Evolutionary conservation across 2,888 invertebrate species (phyloP).

Genomic region (Drosophila mimetica): DNA sequence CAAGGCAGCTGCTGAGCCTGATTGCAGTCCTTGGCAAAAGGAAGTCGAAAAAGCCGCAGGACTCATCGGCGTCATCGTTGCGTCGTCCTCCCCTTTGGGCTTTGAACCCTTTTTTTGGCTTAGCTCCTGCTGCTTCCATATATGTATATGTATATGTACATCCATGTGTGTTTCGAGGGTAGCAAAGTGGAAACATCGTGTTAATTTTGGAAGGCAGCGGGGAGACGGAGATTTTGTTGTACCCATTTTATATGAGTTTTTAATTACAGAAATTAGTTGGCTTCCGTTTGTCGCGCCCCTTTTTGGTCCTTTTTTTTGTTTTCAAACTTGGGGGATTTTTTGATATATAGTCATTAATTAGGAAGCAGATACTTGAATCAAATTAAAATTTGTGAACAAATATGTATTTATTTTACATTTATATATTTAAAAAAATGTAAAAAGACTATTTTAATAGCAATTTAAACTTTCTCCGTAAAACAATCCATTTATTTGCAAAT

Average conservation of each 20-base stretch:
- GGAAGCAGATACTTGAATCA: not conserved
- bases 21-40: constrained; percentile 35
- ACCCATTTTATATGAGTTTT: constrained; percentile 82
- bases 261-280: constrained; percentile 84
- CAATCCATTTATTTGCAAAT: not conserved
- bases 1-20: constrained; percentile 52
- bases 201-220: constrained; percentile 71
- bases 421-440: too few relatives aligned
- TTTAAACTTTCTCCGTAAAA: too few relatives aligned
- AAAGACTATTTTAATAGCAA: too few relatives aligned
- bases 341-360: constrained; percentile 12
- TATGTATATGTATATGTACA: not conserved
- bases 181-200: constrained; percentile 77
- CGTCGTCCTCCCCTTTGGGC: constrained; percentile 36
- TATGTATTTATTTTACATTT: too few relatives aligned
- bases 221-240: constrained; percentile 72
- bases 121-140: constrained; percentile 12
- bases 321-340: not conserved
- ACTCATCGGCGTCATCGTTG: constrained; percentile 40
- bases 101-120: constrained; percentile 51
- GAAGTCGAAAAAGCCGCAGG: constrained; percentile 50
- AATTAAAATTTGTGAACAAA: too few relatives aligned
- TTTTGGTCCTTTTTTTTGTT: constrained; percentile 2
- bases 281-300: constrained; percentile 59
- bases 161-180: constrained; percentile 48